These are phyloP conservation scores for Capromys pilorides DNA, from an alignment of 2,797 vertebrate genomes.

Conservation along the genomic window DNA sequence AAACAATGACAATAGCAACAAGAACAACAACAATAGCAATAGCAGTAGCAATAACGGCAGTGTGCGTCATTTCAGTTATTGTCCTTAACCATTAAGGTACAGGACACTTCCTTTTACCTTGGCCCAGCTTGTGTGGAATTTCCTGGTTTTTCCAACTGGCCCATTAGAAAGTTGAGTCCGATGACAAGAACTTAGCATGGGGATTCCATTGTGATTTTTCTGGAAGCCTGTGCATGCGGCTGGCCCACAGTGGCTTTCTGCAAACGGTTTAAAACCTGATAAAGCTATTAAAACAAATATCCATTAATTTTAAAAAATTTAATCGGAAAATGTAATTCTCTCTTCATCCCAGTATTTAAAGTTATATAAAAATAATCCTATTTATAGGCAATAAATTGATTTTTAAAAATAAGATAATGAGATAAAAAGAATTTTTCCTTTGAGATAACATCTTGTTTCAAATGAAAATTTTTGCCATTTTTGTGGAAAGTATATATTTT, in stretches of 20 bases:
- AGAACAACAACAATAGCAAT: too few species aligned
- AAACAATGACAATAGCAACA: background rate
- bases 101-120: background rate
- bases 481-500: constrained; percentile 43
- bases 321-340: constrained; percentile 13
- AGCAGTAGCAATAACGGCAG: too few species aligned
- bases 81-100: background rate
- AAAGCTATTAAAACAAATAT: background rate
- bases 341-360: constrained; percentile 4
- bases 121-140: background rate
- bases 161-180: background rate
- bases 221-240: background rate
- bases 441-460: constrained; percentile 52
- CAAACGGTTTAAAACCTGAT: background rate
- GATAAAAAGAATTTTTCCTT: constrained; percentile 63
- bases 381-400: constrained; percentile 47
- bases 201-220: background rate
- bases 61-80: background rate
- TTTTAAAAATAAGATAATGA: constrained; percentile 69
- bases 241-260: background rate
- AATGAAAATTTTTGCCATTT: constrained; percentile 70
- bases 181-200: background rate
- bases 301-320: constrained; percentile 37
- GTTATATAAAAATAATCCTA: constrained; percentile 59
- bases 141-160: background rate